Evolutionary conservation across 2,797 vertebrate genomes (phyloP), one percentile per base, ranked within the genome.

Genomic region (Tangara arthus): DNA sequence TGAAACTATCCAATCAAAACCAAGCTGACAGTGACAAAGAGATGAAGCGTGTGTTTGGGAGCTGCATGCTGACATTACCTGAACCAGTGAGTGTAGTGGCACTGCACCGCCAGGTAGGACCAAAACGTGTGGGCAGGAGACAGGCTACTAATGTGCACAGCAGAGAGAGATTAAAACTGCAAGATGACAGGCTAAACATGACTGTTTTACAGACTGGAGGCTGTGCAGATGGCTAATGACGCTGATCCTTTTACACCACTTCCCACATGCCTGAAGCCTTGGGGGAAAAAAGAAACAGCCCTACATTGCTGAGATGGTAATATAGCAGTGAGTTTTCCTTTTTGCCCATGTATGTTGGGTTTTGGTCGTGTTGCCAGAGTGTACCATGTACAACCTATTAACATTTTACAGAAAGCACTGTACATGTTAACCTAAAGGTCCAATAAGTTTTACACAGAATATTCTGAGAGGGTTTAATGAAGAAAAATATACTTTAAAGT

Each of bases 401-500:
- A 11, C 11, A 49, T 73, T 94, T 81, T 46, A 87, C 47, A 57
- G 57, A 76, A 90, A 93, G 52, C 37, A 68, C 23, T 55, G 39
- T 73, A 52, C 15, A 35, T 14, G 12, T 82, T 89, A 85, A 94
- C 27, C n/a, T 87, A 82, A 92, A 95, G 35, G 55, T 56, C 47
- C 14, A 59, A 26, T 69, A 82, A 93, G 59, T 59, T 91, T 66
- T 26, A 63, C 15, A 64, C 34, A 78, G 42, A 1, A 10, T 60
- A 72, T 69, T 80, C 61, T 90, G 80, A 93, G 77, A 50, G 57
- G 13, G 17, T 63, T 86, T 94, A 66, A 94, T 84, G 56, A 83
- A 75, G 86, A 92, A 97, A 95, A 87, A 49, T 87, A 70, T 50
- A 41, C 53, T 56, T 96, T 76, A 89, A 96, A 93, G n/a, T 82